Base-by-base conservation (phyloP, 2,888 invertebrate species). In the Anticlea derivata region DNA sequence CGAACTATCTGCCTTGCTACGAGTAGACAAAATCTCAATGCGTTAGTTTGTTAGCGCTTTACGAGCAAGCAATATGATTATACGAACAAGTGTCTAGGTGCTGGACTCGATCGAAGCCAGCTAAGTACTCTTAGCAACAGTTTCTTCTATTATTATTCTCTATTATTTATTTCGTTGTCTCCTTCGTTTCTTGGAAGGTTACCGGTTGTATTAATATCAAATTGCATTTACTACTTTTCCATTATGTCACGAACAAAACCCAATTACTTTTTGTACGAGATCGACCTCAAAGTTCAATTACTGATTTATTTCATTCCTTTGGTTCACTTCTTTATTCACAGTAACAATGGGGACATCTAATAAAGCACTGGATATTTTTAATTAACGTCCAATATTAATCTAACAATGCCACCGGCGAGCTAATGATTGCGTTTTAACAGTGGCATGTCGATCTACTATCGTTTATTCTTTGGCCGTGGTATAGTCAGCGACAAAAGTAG, bases 311-410 rank as follows among this genome's bases (percentile, higher is more conserved):
- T 48, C 31, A 45, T 51, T 51, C 35, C 30, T 11, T 17, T 17
- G 17, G 2, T 17, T 41, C 37, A 33, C 22, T 31, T 47, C 40
- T 40, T 35, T 45, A 40, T 48, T 39, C 52, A 22, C 17, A 27
- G 38, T 49, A 56, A 62, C 60, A 62, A 62, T 50, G 54, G 35
- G 48, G 50, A 58, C 52, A 46, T 49, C 52, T 55, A 52, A 62
- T 60, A 62, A 58, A 60, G 52, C 46, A 47, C 53, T 59, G 50
- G 52, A 50, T 58, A 58, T 62, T 62, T 62, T 62, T 60, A 62
- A 62, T 62, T 60, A 60, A 60, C 54, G 41, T 46, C 44, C 40
- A 50, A 60, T 62, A 62, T 61, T 58, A 61, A 61, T 47, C 41
- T 58, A 54, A 58, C 60, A 62, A 58, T 60, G 55, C 60, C 52